phyloP scores from a whole-genome alignment of 2,888 invertebrate species.

The Pseudococcus viburni region DNA sequence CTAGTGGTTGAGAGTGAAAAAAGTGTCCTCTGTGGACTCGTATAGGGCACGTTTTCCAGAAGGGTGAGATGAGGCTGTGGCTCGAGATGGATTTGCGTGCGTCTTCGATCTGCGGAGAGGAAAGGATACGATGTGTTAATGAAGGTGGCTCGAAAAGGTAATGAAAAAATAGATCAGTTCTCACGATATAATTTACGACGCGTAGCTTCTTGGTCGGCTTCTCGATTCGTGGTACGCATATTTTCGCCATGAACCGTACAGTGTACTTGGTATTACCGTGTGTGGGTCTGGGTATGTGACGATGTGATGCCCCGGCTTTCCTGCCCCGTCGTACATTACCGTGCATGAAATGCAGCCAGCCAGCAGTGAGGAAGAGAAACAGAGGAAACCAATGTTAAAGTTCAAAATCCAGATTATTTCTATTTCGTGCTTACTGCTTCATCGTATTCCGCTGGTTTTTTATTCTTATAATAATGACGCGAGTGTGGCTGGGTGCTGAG shows the following conservation, averaged over 20 bases:
- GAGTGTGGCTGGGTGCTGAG: background rate
- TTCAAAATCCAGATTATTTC: conserved; percentile 64
- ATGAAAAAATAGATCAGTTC: conserved; percentile 48
- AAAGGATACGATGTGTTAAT: conserved; percentile 8
- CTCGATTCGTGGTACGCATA: conserved; percentile 10
- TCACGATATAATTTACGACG: conserved; percentile 57
- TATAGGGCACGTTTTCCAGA: background rate
- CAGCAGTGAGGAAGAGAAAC: background rate
- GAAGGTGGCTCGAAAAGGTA: conserved; percentile 35
- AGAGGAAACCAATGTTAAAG: conserved; percentile 40
- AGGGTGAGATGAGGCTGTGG: background rate
- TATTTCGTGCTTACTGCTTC: conserved; percentile 26
- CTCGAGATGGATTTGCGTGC: background rate
- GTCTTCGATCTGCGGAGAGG: background rate
- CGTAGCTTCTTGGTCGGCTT: background rate
- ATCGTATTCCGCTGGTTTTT: background rate
- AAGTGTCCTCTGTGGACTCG: background rate
- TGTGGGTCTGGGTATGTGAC: background rate
- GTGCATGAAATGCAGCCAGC: background rate
- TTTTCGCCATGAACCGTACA: conserved; percentile 9
- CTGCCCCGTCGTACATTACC: background rate
- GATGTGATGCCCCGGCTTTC: background rate
- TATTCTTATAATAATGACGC: background rate
- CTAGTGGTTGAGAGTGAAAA: background rate
- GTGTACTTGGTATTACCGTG: background rate